These are phyloP conservation scores for Tauraco hartlaubi DNA, from an alignment of 2,797 vertebrate genomes.

Conservation along the genomic window DNA sequence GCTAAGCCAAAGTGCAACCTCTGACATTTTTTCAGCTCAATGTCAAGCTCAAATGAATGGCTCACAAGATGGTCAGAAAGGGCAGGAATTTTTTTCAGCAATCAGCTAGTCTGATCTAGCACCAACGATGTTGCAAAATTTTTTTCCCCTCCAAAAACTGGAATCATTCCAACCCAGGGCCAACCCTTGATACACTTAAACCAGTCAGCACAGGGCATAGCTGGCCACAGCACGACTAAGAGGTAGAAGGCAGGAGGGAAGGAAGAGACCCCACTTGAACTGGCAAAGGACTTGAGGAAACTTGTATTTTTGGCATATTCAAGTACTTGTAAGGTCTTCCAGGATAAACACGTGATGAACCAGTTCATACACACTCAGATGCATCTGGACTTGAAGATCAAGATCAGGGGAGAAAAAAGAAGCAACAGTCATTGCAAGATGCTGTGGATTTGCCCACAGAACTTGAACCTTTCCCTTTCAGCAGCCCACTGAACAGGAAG, in stretches of 20 bases:
- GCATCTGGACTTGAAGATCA: background rate
- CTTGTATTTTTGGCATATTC: background rate
- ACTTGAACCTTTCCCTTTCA: background rate
- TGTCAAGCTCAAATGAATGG: background rate
- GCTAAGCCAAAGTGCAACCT: background rate
- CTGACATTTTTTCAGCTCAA: background rate
- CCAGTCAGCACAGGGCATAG: background rate
- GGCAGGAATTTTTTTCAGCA: background rate
- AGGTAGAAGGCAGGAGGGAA: background rate
- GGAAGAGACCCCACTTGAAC: background rate
- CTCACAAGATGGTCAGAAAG: background rate
- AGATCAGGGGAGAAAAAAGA: background rate
- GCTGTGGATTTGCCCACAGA: background rate
- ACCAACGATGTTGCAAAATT: background rate
- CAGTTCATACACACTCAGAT: background rate
- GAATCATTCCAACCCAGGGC: background rate
- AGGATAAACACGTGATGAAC: constrained; percentile 6
- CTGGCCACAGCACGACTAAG: background rate
- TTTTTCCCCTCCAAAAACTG: background rate
- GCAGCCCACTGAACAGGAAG: background rate
- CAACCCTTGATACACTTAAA: background rate
- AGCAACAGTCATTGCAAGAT: background rate
- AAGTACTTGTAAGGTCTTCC: background rate
- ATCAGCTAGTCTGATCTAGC: background rate
- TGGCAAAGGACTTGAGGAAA: background rate